Evolutionary conservation across 2,888 invertebrate species (phyloP).

Genomic region (Xestia c-nigrum): DNA sequence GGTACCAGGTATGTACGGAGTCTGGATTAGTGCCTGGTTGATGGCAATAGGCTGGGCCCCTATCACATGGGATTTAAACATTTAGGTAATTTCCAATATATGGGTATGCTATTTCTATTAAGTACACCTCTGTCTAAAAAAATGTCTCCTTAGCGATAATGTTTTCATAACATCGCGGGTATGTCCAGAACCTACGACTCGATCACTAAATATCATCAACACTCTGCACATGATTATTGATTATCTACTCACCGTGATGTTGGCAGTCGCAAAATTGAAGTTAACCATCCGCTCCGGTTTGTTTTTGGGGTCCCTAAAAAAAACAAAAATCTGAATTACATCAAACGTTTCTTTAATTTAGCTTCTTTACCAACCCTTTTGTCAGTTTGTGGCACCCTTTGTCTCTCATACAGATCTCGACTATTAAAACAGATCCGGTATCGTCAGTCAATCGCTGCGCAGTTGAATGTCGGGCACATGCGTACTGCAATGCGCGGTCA

Average conservation of each 20-base stretch:
- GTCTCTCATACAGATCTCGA: not conserved
- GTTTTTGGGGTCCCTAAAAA: not conserved
- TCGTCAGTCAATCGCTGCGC: slow-evolving; percentile 18
- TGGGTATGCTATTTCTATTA: too few species aligned
- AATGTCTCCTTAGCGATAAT: too few species aligned
- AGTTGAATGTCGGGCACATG: slow-evolving; percentile 19
- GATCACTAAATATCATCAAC: too few species aligned
- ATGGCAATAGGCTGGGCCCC: too few species aligned
- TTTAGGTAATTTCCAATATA: too few species aligned
- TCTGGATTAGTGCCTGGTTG: too few species aligned
- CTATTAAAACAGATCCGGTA: not conserved
- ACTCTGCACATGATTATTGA: too few species aligned
- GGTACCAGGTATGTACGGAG: too few species aligned
- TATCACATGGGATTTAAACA: too few species aligned
- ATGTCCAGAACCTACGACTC: too few species aligned
- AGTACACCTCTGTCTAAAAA: too few species aligned
- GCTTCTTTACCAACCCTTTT: not conserved
- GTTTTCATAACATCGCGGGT: too few species aligned
- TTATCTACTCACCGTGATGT: slow-evolving; percentile 25
- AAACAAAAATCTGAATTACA: not conserved
- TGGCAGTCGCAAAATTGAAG: slow-evolving; percentile 31
- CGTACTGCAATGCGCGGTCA: slow-evolving; percentile 25
- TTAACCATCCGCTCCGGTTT: slow-evolving; percentile 29
- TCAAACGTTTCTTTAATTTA: not conserved
- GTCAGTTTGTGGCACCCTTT: not conserved